Evolutionary conservation across 2,113 vertebrate genomes (phyloP), one percentile per base, ranked within the genome.

Genomic region (Murina feae): DNA sequence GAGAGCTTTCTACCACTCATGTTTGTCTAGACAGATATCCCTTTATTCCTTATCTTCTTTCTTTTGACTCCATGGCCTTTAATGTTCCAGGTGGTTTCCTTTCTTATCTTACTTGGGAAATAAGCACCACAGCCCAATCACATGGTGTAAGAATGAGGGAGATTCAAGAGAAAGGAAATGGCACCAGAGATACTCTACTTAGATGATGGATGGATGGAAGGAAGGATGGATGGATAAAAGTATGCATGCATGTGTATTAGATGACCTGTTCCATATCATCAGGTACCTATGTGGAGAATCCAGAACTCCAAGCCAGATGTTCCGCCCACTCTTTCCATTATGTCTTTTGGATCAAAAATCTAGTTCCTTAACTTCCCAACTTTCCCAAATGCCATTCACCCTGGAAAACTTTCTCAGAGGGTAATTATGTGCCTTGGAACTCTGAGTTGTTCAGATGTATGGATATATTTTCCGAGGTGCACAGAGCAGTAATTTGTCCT

Each of bases 331-430:
- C 68, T 85, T 92, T 90, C 58, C 28, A 32, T 88, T 84, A 35
- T 68, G 37, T 44, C 51, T 81, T 74, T 87, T 90, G 21, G 25
- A 68, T 42, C 75, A 65, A 94, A 92, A 90, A 60, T 44, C 90
- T 39, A 85, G 66, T 81, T 94, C 9, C 30, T 55, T 92, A 88
- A 81, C 66, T 85, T 92, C n/a, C 58, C 58, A 90, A 72, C 71
- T 80, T 90, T 75, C 68, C 66, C 76, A 92, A 94, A 84, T 44
- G 13, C 44, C 47, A 39, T 32, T 90, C 35, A 80, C 37, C 12
- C 37, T 92, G 72, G 65, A 87, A 95, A 58, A 51, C 35, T 96
- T 95, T 93, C 92, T 87, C 82, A 78, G 84, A 49, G 66, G 66
- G 39, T 95, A 86, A 93, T 90, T 89, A 58, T 9, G 35, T 72